Base-by-base conservation (phyloP, 2,888 invertebrate genomes). In the Lomographa bimaculata region DNA sequence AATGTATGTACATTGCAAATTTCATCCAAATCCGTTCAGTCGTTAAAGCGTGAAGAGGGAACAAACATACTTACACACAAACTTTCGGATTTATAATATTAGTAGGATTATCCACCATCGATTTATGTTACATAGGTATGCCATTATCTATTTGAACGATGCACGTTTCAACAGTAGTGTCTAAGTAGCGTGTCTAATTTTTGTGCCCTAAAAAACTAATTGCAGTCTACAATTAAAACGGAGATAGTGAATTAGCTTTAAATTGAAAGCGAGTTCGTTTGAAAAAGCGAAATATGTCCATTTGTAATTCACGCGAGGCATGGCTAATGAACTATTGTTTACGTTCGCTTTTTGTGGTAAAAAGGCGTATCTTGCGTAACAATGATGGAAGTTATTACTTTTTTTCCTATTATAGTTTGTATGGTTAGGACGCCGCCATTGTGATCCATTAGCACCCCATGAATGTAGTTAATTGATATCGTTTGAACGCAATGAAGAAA, bases 181-280 rank as follows among this genome's bases (percentile, higher is more conserved):
- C n/a, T n/a, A n/a, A n/a, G n/a, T n/a, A n/a, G n/a, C 49, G 36
- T 50, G 49, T 44, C 42, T 49, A 58, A 58, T 52, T 52, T 45
- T 44, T 23, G 41, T 42, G 50, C 35, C 41, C 43, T 54, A 50
- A 57, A 60, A 57, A 52, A 49, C 33, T 24, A 41, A 48, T 43
- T 45, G 56, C 44, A 56, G 50, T 47, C 43, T 16, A 44, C 55
- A 57, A 67, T 67, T 62, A 62, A 57, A 57, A 39, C 48, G 46
- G 51, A 60, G 41, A 54, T 52, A 46, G 34, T 42, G 28, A 64
- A 60, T 62, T 54, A 57, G 20, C 52, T 50, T 54, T 35, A 38
- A 50, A 56, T 47, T 44, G 55, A 62, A 59, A 57, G 54, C 46
- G 51, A 48, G 56, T 53, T 54, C 16, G 20, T 37, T 50, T 46